Conservation (phyloP, 1,140 invertebrate species). For the Zaprionus vittiger region DNA sequence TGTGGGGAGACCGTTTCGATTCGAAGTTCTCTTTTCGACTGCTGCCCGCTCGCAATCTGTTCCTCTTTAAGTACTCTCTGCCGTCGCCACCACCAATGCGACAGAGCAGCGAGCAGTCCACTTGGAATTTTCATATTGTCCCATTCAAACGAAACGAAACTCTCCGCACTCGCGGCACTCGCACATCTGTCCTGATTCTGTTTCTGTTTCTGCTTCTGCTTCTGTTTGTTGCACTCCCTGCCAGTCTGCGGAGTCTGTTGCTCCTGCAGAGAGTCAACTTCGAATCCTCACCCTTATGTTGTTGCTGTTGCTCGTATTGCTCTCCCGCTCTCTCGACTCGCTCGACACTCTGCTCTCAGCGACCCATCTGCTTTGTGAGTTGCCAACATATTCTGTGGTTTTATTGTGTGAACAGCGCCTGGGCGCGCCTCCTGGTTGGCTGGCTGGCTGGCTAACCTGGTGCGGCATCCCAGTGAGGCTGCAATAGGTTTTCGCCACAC, state of each 20-base stretch:
- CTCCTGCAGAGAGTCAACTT: slow-evolving; percentile 52
- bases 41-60: slow-evolving; percentile 81
- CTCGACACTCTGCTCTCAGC: slow-evolving; percentile 5
- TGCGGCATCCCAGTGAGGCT: slow-evolving; percentile 10
- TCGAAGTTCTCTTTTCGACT: slow-evolving; percentile 79
- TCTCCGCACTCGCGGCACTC: slow-evolving; percentile 70
- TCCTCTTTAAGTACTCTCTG: slow-evolving; percentile 79
- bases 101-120: slow-evolving; percentile 41
- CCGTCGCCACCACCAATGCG: slow-evolving; percentile 52
- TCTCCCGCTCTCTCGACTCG: slow-evolving; percentile 36
- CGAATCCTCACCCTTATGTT: slow-evolving; percentile 74
- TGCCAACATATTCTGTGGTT: slow-evolving; percentile 84
- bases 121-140: slow-evolving; percentile 82
- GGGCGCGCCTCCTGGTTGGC: slow-evolving; percentile 75
- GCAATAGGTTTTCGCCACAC: slow-evolving; percentile 14
- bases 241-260: background rate
- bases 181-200: slow-evolving; percentile 84
- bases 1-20: slow-evolving; percentile 43
- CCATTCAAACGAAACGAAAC: slow-evolving; percentile 76
- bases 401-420: slow-evolving; percentile 62
- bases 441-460: slow-evolving; percentile 34
- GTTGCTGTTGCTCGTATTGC: slow-evolving; percentile 28
- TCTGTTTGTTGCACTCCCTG: background rate
- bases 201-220: slow-evolving; percentile 61
- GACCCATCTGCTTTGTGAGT: slow-evolving; percentile 81